Evolutionary conservation across 2,888 invertebrate genomes (phyloP), one percentile per base, ranked within the genome.

Genomic region (Sinopyrophorus schimmeli): DNA sequence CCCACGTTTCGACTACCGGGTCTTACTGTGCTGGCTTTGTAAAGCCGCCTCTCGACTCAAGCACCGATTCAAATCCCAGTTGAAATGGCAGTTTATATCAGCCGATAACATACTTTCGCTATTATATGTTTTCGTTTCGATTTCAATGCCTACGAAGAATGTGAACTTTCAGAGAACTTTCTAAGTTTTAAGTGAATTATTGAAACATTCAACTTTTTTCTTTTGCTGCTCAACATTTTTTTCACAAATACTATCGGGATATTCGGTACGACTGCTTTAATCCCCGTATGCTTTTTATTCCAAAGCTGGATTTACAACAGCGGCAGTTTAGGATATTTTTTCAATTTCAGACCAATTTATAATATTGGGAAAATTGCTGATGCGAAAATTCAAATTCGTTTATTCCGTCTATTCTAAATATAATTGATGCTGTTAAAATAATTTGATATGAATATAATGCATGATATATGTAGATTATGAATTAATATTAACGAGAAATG

Each of bases 1-100:
- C 61, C 61, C 61, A 61, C 61, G 61, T 59, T 59, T 50, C 54
- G 41, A 56, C 55, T 48, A 55, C 49, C 52, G 57, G 58, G 52
- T 59, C 53, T 57, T 54, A 52, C 50, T 35, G 49, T 48, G 43
- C 16, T 39, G 54, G 56, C 59, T 21, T 59, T 59, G 60, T 61
- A 54, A 53, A 55, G 54, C 61, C 59, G 59, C 57, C 59, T 61
- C 57, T 55, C 58, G 49, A 50, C 57, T 58, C 58, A 50, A 58
- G 58, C 44, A 54, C 58, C 58, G 55, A 58, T 58, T 58, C 58
- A 58, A 53, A 58, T 53, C 53, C 51, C 58, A 49, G 50, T 52
- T 54, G 58, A 58, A 55, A 58, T 56, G 58, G 56, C 56, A 54
- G 58, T 58, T 58, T 58, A 55, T 54, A 58, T 57, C 55, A 49